Conservation (phyloP, 2,113 vertebrate species). For the Kryptolebias marmoratus region DNA sequence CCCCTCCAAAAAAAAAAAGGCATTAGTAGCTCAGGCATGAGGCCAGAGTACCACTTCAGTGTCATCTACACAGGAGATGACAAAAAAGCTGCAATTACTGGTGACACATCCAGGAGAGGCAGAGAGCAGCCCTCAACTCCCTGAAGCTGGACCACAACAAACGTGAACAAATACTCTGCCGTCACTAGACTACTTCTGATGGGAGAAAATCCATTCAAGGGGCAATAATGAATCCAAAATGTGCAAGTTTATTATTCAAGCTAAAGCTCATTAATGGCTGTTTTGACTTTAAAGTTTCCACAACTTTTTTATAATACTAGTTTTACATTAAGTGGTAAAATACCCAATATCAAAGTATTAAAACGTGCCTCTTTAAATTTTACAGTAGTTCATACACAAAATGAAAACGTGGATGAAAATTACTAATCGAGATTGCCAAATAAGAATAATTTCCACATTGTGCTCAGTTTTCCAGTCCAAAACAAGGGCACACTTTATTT, state of each 20-base stretch:
- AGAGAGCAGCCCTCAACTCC: slow-evolving; percentile 30
- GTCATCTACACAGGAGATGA: slow-evolving; percentile 31
- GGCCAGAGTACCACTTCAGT: slow-evolving; percentile 36
- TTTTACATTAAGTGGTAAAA: no score
- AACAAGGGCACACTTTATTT: no score
- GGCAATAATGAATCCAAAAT: slow-evolving; percentile 4
- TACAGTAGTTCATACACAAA: no score
- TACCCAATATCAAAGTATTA: no score
- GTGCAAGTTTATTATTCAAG: neutral
- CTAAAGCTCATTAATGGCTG: neutral
- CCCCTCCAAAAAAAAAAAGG: neutral
- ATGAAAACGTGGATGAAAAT: no score
- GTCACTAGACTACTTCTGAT: slow-evolving; percentile 21
- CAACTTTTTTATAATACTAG: neutral
- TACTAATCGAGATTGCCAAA: no score
- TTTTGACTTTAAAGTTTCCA: neutral
- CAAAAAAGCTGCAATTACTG: slow-evolving; percentile 53
- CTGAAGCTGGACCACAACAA: slow-evolving; percentile 5
- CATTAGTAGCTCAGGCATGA: slow-evolving; percentile 6
- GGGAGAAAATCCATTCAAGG: neutral
- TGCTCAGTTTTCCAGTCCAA: no score
- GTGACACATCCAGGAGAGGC: slow-evolving; percentile 16
- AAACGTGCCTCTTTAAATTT: no score
- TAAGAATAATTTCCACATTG: no score
- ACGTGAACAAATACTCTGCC: slow-evolving; percentile 25